Percentiles rank a stretch among this genome's conserved stretches.
Evolutionary conservation across 2,888 invertebrate genomes (phyloP).

Genomic region (Drosophila putrida): DNA sequence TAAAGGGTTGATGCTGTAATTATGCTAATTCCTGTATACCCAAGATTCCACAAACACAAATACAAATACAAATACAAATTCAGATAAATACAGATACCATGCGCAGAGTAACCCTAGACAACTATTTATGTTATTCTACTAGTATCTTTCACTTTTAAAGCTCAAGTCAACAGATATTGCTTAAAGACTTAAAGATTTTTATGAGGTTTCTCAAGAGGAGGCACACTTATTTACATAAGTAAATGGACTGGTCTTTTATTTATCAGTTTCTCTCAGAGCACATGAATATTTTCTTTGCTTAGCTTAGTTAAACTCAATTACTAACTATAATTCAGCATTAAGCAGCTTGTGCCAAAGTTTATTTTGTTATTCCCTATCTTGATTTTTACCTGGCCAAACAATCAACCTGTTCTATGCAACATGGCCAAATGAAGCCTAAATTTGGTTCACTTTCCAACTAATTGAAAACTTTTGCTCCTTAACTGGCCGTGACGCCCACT

Average conservation of each 20-base stretch:
- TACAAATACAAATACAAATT: not conserved
- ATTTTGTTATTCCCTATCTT: not conserved
- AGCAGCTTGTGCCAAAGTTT: conserved; percentile 15
- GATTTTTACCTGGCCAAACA: conserved; percentile 23
- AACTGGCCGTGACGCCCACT: conserved; percentile 38
- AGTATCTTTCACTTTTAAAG: conserved; percentile 19
- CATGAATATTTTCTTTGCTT: conserved; percentile 1
- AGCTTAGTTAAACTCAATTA: conserved; percentile 21
- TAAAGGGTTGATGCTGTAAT: conserved; percentile 66
- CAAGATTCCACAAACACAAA: conserved; percentile 53
- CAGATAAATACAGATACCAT: conserved; percentile 27
- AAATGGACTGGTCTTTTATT: conserved; percentile 26
- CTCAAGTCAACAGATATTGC: conserved; percentile 27
- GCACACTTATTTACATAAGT: conserved; percentile 24
- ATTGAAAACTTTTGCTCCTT: conserved; percentile 67
- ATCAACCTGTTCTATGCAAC: conserved; percentile 25
- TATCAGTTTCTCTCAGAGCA: not conserved
- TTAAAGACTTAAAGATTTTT: conserved; percentile 14
- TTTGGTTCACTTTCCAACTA: conserved; percentile 40
- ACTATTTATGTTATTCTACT: conserved; percentile 7
- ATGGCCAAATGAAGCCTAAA: conserved; percentile 35
- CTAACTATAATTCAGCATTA: conserved; percentile 18
- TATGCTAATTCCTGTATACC: conserved; percentile 72
- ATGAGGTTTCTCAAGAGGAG: conserved; percentile 19
- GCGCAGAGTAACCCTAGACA: conserved; percentile 13